A percentile compares a stretch with the other conserved stretches of the same genome.
These are phyloP conservation scores for Bicyclus anynana DNA, from an alignment of 1,140 invertebrate genomes.

Conservation along the genomic window DNA sequence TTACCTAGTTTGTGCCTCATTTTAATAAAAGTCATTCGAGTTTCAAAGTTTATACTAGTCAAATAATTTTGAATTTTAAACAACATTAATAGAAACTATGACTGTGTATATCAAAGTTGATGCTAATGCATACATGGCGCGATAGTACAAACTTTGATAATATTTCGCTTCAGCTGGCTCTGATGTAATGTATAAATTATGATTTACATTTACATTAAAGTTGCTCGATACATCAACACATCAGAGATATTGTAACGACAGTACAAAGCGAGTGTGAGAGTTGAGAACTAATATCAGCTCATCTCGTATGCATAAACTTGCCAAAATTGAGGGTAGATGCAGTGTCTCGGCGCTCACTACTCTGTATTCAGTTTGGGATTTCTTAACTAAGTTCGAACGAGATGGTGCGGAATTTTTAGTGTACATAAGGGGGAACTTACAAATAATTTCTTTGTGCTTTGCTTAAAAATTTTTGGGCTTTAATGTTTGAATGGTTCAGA, in stretches of 20 bases:
- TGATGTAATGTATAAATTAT: constrained; percentile 21
- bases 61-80: neutral
- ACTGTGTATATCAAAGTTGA: neutral
- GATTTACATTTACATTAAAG: constrained; percentile 35
- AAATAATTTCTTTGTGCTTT: neutral
- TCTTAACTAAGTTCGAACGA: constrained; percentile 27
- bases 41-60: neutral
- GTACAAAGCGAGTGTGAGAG: constrained; percentile 42
- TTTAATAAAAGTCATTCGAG: neutral
- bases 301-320: constrained; percentile 60
- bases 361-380: constrained; percentile 27
- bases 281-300: constrained; percentile 53
- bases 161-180: constrained; percentile 16
- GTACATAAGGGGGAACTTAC: neutral
- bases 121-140: constrained; percentile 4
- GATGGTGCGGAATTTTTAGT: constrained; percentile 4
- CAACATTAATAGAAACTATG: neutral
- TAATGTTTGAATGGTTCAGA: too few relatives aligned
- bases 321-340: constrained; percentile 21
- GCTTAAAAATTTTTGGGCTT: neutral
- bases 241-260: constrained; percentile 55
- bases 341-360: constrained; percentile 20
- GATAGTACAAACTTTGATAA: constrained; percentile 13
- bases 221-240: constrained; percentile 42
- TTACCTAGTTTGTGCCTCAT: too few relatives aligned